A percentile compares a stretch with the other conserved stretches of the same genome.
Evolutionary conservation across 1,140 invertebrate genomes (phyloP).

Genomic region (Tyrophagus putrescentiae): DNA sequence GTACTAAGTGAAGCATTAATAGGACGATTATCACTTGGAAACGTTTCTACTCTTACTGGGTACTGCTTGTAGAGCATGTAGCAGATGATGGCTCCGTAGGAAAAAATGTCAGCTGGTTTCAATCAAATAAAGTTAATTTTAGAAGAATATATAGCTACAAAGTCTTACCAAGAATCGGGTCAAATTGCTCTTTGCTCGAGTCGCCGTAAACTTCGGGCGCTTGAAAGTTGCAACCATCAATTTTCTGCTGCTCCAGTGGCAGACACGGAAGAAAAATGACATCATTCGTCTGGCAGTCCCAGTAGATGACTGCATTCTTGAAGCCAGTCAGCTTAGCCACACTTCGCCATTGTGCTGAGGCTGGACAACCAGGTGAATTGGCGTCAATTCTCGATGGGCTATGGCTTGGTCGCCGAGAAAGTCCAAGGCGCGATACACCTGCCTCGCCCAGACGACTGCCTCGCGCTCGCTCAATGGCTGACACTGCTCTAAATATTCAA

Average conservation of each 20-base stretch:
- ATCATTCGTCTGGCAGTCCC: slow-evolving; percentile 3
- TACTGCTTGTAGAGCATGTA: slow-evolving; percentile 9
- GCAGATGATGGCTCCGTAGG: slow-evolving; percentile 5
- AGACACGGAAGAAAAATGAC: neutral
- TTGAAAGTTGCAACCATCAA: slow-evolving; percentile 13
- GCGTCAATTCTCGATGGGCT: neutral
- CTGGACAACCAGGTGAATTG: slow-evolving; percentile 11
- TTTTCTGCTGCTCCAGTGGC: neutral
- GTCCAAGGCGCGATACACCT: slow-evolving; percentile 10
- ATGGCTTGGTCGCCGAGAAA: slow-evolving; percentile 12
- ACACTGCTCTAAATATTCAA: slow-evolving; percentile 2
- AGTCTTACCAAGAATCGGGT: slow-evolving; percentile 17
- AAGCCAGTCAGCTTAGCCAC: slow-evolving; percentile 16
- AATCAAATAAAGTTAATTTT: too few relatives aligned
- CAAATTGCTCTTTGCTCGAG: neutral
- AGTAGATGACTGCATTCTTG: slow-evolving; percentile 8
- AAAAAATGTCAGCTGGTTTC: slow-evolving; percentile 16
- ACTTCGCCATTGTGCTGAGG: slow-evolving; percentile 4
- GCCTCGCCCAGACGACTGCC: neutral
- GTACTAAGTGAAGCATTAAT: too few relatives aligned
- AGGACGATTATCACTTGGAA: too few relatives aligned
- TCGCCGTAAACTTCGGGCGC: slow-evolving; percentile 18
- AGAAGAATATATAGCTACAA: too few relatives aligned
- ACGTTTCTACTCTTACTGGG: too few relatives aligned
- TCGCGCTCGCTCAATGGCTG: neutral